Evolutionary conservation across 2,888 invertebrate genomes (phyloP), one percentile per base, ranked within the genome.

Genomic region (Cetonia aurata): DNA sequence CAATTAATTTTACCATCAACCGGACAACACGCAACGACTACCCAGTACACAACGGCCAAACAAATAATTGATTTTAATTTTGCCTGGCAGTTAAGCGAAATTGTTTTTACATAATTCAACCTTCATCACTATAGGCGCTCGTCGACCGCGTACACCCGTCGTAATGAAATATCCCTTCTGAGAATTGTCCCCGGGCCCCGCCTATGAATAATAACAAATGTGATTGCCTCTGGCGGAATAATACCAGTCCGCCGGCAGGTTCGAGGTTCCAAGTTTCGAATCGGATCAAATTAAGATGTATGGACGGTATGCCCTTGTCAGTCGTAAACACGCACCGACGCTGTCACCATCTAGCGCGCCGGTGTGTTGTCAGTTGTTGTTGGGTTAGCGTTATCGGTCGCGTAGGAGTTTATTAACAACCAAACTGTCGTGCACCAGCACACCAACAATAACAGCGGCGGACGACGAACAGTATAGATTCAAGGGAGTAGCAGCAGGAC

Each of bases 371-470:
- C 17, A 12, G 17, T 41, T 3, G 1, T 17, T 10, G 25, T 57
- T 57, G 42, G 57, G 44, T 57, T 57, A 48, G 31, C 44, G 67
- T 25, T 41, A 67, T 55, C 55, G 67, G 56, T n/a, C 33, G 44
- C 31, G 44, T 44, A 52, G 42, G 31, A 44, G 52, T 69, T 69
- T 69, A 70, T 70, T 62, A 70, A 62, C 62, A 70, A 70, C 56
- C 46, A 70, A 70, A 70, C 48, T 53, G 53, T 50, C 41, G 33
- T 52, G 37, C 37, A 65, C 55, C 50, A 37, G 13, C 37, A 19
- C 25, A 52, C 25, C 19, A 19, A 37, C 19, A 19, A 37, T 37
- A 8, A 37, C 37, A 37, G 37, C 37, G 37, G 6, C 37, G 37
- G 37, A 10, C 10, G 37, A 1, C 6, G 33, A n/a, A 6, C 37